phyloP scores from a whole-genome alignment of 2,113 vertebrate genomes.

The Vulpes ferrilata region DNA sequence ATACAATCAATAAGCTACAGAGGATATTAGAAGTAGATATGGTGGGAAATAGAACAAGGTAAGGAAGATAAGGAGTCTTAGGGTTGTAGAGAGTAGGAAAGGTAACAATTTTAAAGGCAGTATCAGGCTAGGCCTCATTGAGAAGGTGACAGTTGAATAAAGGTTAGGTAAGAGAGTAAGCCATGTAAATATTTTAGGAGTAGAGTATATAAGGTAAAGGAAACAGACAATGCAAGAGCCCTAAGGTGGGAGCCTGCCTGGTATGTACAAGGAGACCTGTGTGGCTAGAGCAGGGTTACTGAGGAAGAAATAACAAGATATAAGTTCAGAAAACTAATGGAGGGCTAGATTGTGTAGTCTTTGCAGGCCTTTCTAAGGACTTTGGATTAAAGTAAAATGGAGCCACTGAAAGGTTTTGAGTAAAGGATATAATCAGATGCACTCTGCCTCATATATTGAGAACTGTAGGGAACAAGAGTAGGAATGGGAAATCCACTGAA shows the following conservation, averaged over 20 bases:
- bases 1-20: background rate
- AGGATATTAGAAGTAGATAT: background rate
- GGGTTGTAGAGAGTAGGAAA: background rate
- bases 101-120: background rate
- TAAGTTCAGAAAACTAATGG: constrained; percentile 1
- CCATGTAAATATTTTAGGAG: background rate
- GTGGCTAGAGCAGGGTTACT: background rate
- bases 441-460: background rate
- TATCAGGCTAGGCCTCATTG: background rate
- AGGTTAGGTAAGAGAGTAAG: background rate
- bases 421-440: background rate
- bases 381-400: constrained; percentile 36
- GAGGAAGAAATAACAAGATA: constrained; percentile 7
- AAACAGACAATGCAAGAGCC: background rate
- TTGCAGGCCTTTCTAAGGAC: constrained; percentile 4
- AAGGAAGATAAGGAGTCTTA: background rate
- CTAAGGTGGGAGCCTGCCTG: background rate
- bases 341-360: background rate
- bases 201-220: background rate
- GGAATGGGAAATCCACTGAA: background rate
- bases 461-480: background rate
- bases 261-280: background rate
- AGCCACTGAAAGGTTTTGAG: background rate
- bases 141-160: background rate
- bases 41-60: background rate